A percentile compares a stretch with the other conserved stretches of the same genome.
Evolutionary conservation across 1,140 invertebrate species (phyloP).

Genomic region (Maniola jurtina): DNA sequence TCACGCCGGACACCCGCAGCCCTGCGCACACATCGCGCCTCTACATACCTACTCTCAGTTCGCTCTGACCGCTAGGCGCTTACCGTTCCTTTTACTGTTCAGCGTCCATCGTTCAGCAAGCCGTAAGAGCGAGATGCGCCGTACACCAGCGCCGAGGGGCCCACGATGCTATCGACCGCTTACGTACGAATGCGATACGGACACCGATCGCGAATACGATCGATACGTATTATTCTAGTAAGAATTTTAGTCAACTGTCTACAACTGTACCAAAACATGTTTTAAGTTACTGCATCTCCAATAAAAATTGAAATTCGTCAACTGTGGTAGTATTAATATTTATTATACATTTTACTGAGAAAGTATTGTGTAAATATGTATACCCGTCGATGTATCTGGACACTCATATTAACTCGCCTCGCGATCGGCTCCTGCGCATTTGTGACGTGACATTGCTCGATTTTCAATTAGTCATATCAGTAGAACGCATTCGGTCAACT

Average conservation of each 20-base stretch:
- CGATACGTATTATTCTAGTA: not conserved
- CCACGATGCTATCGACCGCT: not conserved
- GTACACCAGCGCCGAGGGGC: constrained; percentile 1
- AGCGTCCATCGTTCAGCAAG: not conserved
- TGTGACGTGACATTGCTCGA: not conserved
- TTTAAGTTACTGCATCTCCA: not conserved
- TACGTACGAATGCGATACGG: constrained; percentile 3
- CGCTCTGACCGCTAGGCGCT: constrained; percentile 24
- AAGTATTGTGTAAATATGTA: no score
- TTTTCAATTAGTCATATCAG: not conserved
- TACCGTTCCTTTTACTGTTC: not conserved
- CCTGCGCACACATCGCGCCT: constrained; percentile 76
- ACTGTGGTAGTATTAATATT: not conserved
- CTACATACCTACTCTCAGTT: constrained; percentile 52
- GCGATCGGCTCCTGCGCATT: constrained; percentile 2
- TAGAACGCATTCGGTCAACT: not conserved
- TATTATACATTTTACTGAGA: not conserved
- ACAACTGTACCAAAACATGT: no score
- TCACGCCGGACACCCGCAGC: constrained; percentile 81
- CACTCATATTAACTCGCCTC: not conserved
- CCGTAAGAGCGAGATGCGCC: not conserved
- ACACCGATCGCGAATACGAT: not conserved
- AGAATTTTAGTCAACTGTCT: no score
- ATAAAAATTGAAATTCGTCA: not conserved
- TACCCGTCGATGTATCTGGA: no score